Percentiles rank a stretch among this genome's conserved stretches.
These are phyloP conservation scores for Callospermophilus lateralis DNA, from an alignment of 2,113 vertebrate genomes.

Conservation along the genomic window DNA sequence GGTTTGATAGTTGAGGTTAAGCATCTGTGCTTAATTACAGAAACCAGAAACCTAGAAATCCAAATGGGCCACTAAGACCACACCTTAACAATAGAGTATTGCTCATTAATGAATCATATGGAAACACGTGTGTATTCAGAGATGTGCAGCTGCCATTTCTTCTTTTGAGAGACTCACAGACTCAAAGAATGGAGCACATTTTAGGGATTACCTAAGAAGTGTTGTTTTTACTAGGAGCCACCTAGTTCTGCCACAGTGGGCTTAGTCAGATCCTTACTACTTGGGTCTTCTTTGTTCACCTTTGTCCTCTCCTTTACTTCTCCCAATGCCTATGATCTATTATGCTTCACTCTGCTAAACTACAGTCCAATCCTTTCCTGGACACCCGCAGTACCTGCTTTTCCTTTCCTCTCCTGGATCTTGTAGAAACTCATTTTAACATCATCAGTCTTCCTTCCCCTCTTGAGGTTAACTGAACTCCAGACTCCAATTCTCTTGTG, in stretches of 20 bases:
- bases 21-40: conserved; percentile 33
- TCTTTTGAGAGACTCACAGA: background rate
- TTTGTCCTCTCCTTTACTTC: background rate
- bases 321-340: background rate
- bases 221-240: background rate
- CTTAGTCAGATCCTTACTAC: background rate
- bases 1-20: conserved; percentile 45
- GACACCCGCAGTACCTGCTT: background rate
- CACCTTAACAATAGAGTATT: background rate
- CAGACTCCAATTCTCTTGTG: background rate
- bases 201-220: background rate
- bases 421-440: background rate
- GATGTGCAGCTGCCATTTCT: background rate
- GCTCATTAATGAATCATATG: background rate
- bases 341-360: background rate
- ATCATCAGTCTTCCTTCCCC: background rate
- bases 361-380: background rate
- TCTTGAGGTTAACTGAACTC: background rate
- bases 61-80: conserved; percentile 5
- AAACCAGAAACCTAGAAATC: conserved; percentile 26
- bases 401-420: background rate
- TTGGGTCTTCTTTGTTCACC: background rate
- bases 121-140: background rate
- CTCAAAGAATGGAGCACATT: background rate
- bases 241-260: background rate